These are phyloP conservation scores for Oxycera nigricornis DNA, from an alignment of 2,888 invertebrate genomes.

Conservation along the genomic window DNA sequence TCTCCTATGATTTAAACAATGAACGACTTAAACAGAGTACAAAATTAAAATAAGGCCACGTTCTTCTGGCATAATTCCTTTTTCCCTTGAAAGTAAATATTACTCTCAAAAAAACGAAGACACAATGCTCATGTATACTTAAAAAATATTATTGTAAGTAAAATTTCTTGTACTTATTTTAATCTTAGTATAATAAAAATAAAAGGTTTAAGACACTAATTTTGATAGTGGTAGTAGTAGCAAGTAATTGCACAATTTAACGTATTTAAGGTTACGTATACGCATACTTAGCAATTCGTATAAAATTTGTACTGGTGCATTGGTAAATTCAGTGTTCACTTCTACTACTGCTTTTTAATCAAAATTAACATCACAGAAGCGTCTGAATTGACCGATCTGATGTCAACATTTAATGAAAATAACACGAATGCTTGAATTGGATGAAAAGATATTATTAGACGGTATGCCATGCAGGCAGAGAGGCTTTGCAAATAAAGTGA, in stretches of 20 bases:
- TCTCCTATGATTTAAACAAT: background rate
- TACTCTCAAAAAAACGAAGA: background rate
- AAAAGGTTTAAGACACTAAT: background rate
- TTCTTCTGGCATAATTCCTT: background rate
- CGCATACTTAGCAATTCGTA: background rate
- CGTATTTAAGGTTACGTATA: background rate
- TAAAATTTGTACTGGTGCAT: conserved; percentile 16
- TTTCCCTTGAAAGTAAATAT: background rate
- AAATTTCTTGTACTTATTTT: conserved; percentile 14
- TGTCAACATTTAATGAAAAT: background rate
- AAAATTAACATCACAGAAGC: conserved; percentile 9
- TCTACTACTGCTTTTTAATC: conserved; percentile 11
- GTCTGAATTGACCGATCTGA: background rate
- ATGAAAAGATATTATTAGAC: too few relatives aligned
- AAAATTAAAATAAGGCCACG: background rate
- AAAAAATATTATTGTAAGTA: conserved; percentile 6
- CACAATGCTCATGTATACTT: conserved; percentile 4
- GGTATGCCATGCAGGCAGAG: too few relatives aligned
- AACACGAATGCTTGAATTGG: too few relatives aligned
- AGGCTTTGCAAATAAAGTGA: too few relatives aligned
- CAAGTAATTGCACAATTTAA: conserved; percentile 14
- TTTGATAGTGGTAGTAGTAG: conserved; percentile 4
- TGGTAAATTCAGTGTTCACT: background rate
- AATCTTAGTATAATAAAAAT: background rate
- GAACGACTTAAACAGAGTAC: background rate